Evolutionary conservation across 35 echinoderm and acorn worm species (phyloP), one percentile per base, ranked within the genome.

Genomic region (Amphiura filiformis): DNA sequence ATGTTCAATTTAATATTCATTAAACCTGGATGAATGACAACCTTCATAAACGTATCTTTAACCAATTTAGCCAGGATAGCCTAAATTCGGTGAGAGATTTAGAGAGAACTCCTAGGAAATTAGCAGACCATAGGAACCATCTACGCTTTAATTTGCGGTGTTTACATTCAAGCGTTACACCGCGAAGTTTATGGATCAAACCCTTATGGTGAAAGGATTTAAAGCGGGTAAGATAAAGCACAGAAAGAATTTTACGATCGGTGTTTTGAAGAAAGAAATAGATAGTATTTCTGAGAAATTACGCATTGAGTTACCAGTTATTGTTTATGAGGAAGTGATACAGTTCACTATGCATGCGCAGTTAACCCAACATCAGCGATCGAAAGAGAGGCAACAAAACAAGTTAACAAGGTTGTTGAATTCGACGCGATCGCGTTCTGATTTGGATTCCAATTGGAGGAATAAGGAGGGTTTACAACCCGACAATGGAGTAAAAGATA

Each of bases 301-400:
- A 32, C 31, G 82, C 52, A 30, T 65, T 13, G 38, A 32, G 40
- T 36, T 84, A 32, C 49, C 82, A 38, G 12, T 7, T 32, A n/a
- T 34, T 39, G 35, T 84, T 57, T 84, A 84, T 34, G 32, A 47
- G 7, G 7, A 84, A 34, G 84, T 86, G 33, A 7, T 11, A 3
- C 56, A 36, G 84, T 30, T 86, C 57, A 86, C 57, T 1, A 38
- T 26, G 57, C 84, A 86, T 39, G 32, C 84, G 33, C 84, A 86
- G 84, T 37, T 86, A 47, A 49, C 84, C 7, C 84, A 86, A 36
- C 84, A 86, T 39, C 84, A 56, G 1, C 76, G 37, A 39, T 86
- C 84, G 5, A 86, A 86, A 86, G 84, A 64, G 34, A 86, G 84
- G 36, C 84, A 86, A 38, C 84, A 86, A 75, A 36, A 76, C 47